These are phyloP conservation scores for Rhagium mordax DNA, from an alignment of 2,888 invertebrate species.

Conservation along the genomic window DNA sequence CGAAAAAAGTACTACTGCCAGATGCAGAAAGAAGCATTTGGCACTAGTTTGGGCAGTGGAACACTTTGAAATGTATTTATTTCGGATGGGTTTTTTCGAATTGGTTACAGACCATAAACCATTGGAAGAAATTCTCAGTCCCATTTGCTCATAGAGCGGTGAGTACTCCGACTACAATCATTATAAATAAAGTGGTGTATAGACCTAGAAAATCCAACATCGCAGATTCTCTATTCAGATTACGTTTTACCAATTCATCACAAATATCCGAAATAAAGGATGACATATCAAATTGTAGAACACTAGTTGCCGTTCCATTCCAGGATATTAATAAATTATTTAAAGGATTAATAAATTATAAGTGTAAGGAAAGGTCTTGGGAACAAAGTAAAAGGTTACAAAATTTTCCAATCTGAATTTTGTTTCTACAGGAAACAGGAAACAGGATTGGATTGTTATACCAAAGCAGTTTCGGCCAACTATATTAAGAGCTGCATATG, in stretches of 20 bases:
- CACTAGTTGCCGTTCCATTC: not conserved
- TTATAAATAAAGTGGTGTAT: conserved; percentile 38
- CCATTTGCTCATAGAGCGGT: too few species aligned
- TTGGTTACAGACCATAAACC: conserved; percentile 50
- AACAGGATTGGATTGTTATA: conserved; percentile 13
- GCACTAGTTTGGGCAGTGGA: conserved; percentile 65
- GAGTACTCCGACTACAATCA: conserved; percentile 40
- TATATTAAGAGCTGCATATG: conserved; percentile 54
- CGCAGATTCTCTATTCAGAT: conserved; percentile 28
- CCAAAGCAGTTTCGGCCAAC: conserved; percentile 27
- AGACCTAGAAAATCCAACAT: conserved; percentile 40
- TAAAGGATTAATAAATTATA: not conserved
- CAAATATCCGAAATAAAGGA: too few species aligned
- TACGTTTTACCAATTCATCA: not conserved
- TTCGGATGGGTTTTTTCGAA: not conserved
- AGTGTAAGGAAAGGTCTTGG: too few species aligned
- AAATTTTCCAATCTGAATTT: conserved; percentile 29
- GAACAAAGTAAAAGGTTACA: not conserved
- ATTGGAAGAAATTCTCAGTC: not conserved
- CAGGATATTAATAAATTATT: not conserved
- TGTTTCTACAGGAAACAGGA: conserved; percentile 4
- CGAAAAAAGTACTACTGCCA: conserved; percentile 59
- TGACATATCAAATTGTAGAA: not conserved
- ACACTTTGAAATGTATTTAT: conserved; percentile 47
- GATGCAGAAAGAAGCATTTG: conserved; percentile 62